A percentile compares a stretch with the other conserved stretches of the same genome.
phyloP scores from a whole-genome alignment of 92 coral and sea anemone genomes.

The Epizoanthus ramosus region DNA sequence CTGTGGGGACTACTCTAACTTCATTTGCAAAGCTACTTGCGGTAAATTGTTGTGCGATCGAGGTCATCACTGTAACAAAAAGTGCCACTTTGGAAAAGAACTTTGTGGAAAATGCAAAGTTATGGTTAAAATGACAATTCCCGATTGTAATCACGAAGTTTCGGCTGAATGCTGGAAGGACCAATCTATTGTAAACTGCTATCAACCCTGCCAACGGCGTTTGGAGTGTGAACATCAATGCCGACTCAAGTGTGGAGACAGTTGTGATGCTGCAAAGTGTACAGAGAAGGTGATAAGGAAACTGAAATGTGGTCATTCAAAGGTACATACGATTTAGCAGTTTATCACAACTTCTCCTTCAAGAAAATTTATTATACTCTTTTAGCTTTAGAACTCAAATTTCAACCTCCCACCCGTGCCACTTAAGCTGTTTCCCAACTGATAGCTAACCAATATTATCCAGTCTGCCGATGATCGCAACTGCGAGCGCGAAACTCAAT shows the following conservation, averaged over 20 bases:
- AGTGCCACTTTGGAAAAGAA: conserved; percentile 45
- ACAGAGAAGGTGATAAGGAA: conserved; percentile 7
- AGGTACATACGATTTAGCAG: neutral
- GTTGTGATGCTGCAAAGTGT: conserved; percentile 41
- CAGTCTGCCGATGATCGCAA: no score
- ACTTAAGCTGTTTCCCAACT: no score
- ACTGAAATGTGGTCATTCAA: conserved; percentile 40
- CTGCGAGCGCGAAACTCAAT: no score
- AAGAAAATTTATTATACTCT: no score
- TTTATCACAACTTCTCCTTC: neutral
- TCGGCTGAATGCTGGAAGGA: conserved; percentile 31
- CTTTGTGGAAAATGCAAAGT: conserved; percentile 42
- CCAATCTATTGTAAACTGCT: conserved; percentile 16
- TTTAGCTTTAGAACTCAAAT: no score
- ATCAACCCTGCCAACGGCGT: conserved; percentile 28
- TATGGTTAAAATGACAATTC: neutral
- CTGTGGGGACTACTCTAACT: conserved; percentile 46
- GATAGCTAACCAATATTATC: no score
- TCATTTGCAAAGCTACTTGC: conserved; percentile 45
- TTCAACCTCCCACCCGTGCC: no score
- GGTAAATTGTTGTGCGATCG: conserved; percentile 14
- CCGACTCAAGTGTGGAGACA: conserved; percentile 48
- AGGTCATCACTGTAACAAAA: conserved; percentile 43
- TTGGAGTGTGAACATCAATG: conserved; percentile 58
- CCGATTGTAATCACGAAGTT: conserved; percentile 43